A percentile compares a stretch with the other conserved stretches of the same genome.
Evolutionary conservation across 2,797 vertebrate species (phyloP).

Genomic region (Lepus townsendii): DNA sequence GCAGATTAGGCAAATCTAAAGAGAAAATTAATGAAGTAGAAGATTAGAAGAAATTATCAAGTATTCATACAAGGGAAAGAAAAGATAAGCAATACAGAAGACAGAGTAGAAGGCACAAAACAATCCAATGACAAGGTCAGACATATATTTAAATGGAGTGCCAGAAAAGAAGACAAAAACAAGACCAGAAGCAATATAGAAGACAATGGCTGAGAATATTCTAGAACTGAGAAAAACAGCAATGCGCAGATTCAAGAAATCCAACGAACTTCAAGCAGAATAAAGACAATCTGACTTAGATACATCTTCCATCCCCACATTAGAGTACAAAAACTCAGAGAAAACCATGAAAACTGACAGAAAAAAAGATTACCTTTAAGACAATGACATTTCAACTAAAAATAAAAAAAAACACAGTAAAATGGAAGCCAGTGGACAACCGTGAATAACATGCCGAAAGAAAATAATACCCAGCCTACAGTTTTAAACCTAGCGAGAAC

Average conservation of each 20-base stretch:
- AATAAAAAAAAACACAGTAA: constrained; percentile 26
- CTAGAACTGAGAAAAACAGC: too few relatives aligned
- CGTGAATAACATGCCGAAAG: constrained; percentile 1
- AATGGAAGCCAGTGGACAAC: constrained; percentile 30
- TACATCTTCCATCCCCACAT: background rate
- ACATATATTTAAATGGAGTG: background rate
- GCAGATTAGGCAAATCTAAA: constrained; percentile 18
- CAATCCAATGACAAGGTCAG: background rate
- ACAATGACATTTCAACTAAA: constrained; percentile 1
- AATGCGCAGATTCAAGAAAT: too few relatives aligned
- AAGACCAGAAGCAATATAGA: background rate
- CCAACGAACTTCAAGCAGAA: constrained; percentile 1
- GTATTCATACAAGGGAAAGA: background rate
- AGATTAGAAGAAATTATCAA: constrained; percentile 24
- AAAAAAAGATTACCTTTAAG: background rate
- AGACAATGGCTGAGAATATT: too few relatives aligned
- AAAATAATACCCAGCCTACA: background rate
- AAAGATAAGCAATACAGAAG: constrained; percentile 5
- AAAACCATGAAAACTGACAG: background rate
- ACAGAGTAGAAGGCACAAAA: constrained; percentile 11
- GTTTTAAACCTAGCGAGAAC: constrained; percentile 42
- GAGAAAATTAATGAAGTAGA: constrained; percentile 13
- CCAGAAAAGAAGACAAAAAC: background rate
- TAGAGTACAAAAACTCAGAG: background rate
- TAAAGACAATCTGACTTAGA: background rate